A percentile compares a stretch with the other conserved stretches of the same genome.
Evolutionary conservation across 2,797 vertebrate species (phyloP).

Genomic region (Fringilla coelebs): DNA sequence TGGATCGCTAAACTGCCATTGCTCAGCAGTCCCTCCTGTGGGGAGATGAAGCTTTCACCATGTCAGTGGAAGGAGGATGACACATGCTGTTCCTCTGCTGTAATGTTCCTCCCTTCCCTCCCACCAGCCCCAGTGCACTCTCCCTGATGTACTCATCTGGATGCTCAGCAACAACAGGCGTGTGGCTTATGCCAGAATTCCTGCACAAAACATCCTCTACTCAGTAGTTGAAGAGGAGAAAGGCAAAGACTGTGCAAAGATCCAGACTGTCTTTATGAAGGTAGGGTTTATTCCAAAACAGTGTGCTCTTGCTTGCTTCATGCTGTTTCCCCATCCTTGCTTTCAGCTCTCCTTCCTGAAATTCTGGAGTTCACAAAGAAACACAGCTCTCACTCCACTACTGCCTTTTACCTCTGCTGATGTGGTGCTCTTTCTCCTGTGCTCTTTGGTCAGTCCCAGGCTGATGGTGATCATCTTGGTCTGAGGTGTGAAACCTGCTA

Average conservation of each 20-base stretch:
- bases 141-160: slow-evolving; percentile 90
- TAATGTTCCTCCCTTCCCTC: background rate
- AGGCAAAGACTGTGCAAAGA: slow-evolving; percentile 87
- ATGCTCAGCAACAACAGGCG: slow-evolving; percentile 82
- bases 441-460: slow-evolving; percentile 66
- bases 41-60: background rate
- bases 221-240: slow-evolving; percentile 91
- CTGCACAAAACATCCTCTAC: slow-evolving; percentile 86
- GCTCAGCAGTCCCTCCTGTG: background rate
- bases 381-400: background rate
- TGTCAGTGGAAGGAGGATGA: background rate
- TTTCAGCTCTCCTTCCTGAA: background rate
- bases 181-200: slow-evolving; percentile 85
- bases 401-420: background rate
- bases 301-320: background rate
- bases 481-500: background rate
- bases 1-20: background rate
- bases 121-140: slow-evolving; percentile 86
- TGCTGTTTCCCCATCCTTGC: background rate
- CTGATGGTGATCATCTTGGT: background rate
- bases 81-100: background rate
- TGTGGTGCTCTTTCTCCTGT: background rate
- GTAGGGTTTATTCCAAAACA: slow-evolving; percentile 50
- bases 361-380: background rate
- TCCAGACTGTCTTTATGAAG: slow-evolving; percentile 88